Evolutionary conservation across 1,140 invertebrate genomes (phyloP).

Genomic region (Caenorhabditis briggsae): DNA sequence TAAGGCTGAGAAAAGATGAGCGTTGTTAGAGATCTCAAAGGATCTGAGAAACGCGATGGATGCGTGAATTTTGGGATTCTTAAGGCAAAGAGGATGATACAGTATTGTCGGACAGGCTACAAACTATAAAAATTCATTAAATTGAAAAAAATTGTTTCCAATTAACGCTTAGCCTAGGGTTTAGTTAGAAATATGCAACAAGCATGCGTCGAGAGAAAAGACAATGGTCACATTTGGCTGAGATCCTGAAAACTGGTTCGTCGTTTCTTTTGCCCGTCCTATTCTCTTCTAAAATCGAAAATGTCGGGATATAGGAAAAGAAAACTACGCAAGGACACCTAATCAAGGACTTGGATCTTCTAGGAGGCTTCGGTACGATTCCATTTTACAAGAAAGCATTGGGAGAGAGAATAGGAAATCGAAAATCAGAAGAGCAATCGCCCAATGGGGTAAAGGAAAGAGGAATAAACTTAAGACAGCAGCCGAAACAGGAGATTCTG

Average conservation of each 20-base stretch:
- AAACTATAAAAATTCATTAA: no score
- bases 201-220: neutral
- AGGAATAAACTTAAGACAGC: neutral
- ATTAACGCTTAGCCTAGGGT: neutral
- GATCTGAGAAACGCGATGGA: neutral
- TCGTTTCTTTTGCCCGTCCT: neutral
- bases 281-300: neutral
- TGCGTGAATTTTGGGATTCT: no score
- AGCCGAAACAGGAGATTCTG: slow-evolving; percentile 31
- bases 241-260: slow-evolving; percentile 18
- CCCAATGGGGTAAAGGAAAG: neutral
- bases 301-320: neutral
- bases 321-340: slow-evolving; percentile 20
- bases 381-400: neutral
- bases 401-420: neutral
- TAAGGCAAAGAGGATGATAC: no score
- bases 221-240: neutral
- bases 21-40: neutral
- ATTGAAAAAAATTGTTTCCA: no score
- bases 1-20: neutral
- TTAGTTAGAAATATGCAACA: neutral
- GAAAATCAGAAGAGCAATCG: neutral
- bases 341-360: neutral
- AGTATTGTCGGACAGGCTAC: no score
- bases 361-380: neutral